phyloP scores from a whole-genome alignment of 2,797 vertebrate species.

The Synaphobranchus kaupii region DNA sequence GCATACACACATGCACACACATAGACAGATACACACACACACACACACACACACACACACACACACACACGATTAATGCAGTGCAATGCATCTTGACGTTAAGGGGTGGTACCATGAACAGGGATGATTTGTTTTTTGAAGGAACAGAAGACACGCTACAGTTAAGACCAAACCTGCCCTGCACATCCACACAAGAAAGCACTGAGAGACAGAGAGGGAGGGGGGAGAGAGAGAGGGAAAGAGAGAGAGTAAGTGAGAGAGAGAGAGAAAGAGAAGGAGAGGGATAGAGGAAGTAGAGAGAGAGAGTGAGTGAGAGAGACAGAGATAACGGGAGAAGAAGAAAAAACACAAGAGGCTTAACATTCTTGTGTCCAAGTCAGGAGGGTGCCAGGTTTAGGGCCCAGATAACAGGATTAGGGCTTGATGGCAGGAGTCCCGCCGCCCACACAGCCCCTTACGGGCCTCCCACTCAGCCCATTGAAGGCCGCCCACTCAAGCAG shows the following conservation, averaged over 20 bases:
- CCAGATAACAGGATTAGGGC: slow-evolving; percentile 83
- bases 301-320: background rate
- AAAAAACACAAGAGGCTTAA: slow-evolving; percentile 73
- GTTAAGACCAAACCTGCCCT: slow-evolving; percentile 12
- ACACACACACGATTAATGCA: background rate
- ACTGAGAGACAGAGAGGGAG: background rate
- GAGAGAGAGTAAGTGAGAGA: background rate
- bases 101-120: background rate
- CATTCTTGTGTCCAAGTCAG: slow-evolving; percentile 78
- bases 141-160: slow-evolving; percentile 30
- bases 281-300: slow-evolving; percentile 39
- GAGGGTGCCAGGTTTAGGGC: slow-evolving; percentile 75
- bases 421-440: slow-evolving; percentile 70
- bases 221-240: background rate
- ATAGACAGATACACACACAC: background rate
- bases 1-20: background rate
- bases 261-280: background rate
- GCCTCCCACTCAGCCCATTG: background rate
- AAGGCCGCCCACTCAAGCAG: slow-evolving; percentile 1
- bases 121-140: slow-evolving; percentile 5
- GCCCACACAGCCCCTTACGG: slow-evolving; percentile 66
- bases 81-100: background rate
- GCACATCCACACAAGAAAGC: background rate
- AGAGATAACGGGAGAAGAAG: slow-evolving; percentile 34
- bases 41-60: no score